Percentiles rank a stretch among this genome's conserved stretches.
Evolutionary conservation across 2,888 invertebrate genomes (phyloP).

Genomic region (Idaea aversata): DNA sequence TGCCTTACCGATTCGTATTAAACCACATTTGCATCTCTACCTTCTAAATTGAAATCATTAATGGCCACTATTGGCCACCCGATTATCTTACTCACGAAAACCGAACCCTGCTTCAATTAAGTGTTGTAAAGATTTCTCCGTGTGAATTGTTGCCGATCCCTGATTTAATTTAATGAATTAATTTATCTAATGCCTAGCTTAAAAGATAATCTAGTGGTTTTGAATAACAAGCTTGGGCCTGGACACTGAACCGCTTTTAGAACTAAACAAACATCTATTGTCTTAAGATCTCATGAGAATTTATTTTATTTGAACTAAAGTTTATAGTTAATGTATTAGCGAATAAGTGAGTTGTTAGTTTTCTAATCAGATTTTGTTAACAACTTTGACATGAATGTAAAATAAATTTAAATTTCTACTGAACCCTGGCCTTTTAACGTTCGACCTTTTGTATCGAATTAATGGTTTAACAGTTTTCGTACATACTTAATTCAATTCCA

Average conservation of each 20-base stretch:
- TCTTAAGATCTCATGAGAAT: slow-evolving; percentile 19
- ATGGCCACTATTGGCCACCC: slow-evolving; percentile 40
- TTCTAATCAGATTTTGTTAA: slow-evolving; percentile 19
- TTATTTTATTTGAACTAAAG: slow-evolving; percentile 1
- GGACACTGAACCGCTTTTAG: slow-evolving; percentile 21
- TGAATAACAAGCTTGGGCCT: slow-evolving; percentile 31
- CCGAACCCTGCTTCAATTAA: slow-evolving; percentile 69
- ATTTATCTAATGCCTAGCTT: slow-evolving; percentile 47
- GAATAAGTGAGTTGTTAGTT: slow-evolving; percentile 18
- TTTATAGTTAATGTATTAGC: background rate
- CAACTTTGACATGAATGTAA: slow-evolving; percentile 4
- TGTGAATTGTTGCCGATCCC: slow-evolving; percentile 66
- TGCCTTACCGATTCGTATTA: slow-evolving; percentile 45
- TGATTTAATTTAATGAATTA: slow-evolving; percentile 69
- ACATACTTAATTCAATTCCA: background rate
- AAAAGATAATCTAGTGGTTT: slow-evolving; percentile 37
- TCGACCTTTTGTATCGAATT: slow-evolving; percentile 3
- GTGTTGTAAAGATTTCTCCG: slow-evolving; percentile 71
- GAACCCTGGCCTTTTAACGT: slow-evolving; percentile 7
- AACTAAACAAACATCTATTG: slow-evolving; percentile 22
- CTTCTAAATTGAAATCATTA: slow-evolving; percentile 78
- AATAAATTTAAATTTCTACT: slow-evolving; percentile 13
- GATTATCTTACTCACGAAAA: slow-evolving; percentile 79
- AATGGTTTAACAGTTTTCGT: slow-evolving; percentile 2
- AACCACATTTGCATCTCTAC: slow-evolving; percentile 66